Evolutionary conservation across 2,888 invertebrate genomes (phyloP), one percentile per base, ranked within the genome.

Genomic region (Notodonta dromedarius): DNA sequence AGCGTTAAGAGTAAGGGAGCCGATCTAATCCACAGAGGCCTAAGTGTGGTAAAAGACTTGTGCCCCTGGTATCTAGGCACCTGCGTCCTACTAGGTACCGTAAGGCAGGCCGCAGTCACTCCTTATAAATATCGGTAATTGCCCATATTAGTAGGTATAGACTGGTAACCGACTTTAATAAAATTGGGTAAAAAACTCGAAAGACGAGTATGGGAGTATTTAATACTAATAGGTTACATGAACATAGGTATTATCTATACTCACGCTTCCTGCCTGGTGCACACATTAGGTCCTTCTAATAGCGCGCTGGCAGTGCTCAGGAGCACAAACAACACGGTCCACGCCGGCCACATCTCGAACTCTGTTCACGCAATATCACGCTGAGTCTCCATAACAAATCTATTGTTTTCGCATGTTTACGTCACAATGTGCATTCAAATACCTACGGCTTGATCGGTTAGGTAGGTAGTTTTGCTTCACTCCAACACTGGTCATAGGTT

Each of bases 221-320:
- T 5, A 35, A 35, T 35, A 4, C 4, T 5, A 35, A 35, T 46
- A 13, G 32, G 42, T 51, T n/a, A 44, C 35, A 52, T 46, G 32
- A n/a, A 54, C 55, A 56, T 52, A 59, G n/a, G n/a, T n/a, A n/a
- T n/a, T n/a, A n/a, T n/a, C n/a, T 24, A 24, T 74, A 82, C 82
- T 82, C 60, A 82, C 82, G 77, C 66, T 71, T 82, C 96, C 80
- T 96, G 96, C 74, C 94, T 94, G 9, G 95, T 96, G 89, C 97
- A 97, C 65, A 97, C 95, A 88, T 97, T 97, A 39, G 97, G 96
- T 57, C 97, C 97, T 73, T 96, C 95, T 12, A 96, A 85, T 32
- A 88, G 69, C n/a, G 84, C 88, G 32, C 67, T 66, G 57, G 78
- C 80, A 57, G 81, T 78, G 46, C 77, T 77, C 58, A 79, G 71